phyloP scores from a whole-genome alignment of 2,888 invertebrate genomes.

The Drosophila falleni region DNA sequence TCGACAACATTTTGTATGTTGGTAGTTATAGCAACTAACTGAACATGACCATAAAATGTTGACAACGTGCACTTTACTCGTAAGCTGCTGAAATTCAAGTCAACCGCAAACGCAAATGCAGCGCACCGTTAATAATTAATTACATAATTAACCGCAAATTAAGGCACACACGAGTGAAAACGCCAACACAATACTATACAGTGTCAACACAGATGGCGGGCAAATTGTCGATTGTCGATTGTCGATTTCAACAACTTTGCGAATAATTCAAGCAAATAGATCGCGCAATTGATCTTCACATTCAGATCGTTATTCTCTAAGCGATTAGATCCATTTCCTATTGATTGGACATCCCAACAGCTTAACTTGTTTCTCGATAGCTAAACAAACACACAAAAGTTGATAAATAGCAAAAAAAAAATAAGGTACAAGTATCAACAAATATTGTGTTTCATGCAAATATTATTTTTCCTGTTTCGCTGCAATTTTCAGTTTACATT shows the following conservation, averaged over 20 bases:
- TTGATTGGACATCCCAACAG: neutral
- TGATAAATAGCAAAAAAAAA: conserved; percentile 10
- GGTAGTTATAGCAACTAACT: conserved; percentile 11
- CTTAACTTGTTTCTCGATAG: conserved; percentile 16
- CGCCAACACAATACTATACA: conserved; percentile 31
- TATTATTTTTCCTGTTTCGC: conserved; percentile 57
- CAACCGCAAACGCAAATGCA: conserved; percentile 59
- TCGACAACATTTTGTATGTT: conserved; percentile 25
- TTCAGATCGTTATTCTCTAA: conserved; percentile 8
- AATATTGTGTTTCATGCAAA: conserved; percentile 67
- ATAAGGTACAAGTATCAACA: conserved; percentile 25
- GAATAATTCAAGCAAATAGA: conserved; percentile 30
- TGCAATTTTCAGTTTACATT: neutral
- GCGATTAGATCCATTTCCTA: conserved; percentile 4
- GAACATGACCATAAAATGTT: conserved; percentile 56
- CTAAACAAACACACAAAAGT: conserved; percentile 17
- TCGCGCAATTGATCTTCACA: conserved; percentile 29
- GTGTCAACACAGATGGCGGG: conserved; percentile 66
- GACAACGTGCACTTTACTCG: conserved; percentile 35
- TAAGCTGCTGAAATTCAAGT: conserved; percentile 46
- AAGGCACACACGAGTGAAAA: conserved; percentile 62
- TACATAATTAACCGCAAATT: conserved; percentile 81
- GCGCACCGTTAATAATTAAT: conserved; percentile 77
- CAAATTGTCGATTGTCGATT: conserved; percentile 20
- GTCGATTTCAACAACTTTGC: conserved; percentile 6